Percentiles rank a stretch among this genome's conserved stretches.
Conservation (phyloP, 1,140 invertebrate species). For the Drosophila bocki region DNA sequence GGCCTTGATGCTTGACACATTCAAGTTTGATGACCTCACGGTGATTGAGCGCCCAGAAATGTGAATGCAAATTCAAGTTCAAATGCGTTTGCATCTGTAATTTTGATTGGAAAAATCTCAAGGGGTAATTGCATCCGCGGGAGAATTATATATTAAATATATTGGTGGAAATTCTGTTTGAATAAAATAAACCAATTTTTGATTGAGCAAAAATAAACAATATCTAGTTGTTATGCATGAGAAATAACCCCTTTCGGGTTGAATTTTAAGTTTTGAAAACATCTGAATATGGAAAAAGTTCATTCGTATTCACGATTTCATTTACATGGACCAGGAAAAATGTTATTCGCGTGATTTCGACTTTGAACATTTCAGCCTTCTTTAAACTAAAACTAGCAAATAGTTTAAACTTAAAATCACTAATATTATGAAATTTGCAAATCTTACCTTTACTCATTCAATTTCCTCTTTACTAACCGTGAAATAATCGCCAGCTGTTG, state of each 20-base stretch:
- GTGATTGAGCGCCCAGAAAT: conserved; percentile 27
- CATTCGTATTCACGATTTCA: no score
- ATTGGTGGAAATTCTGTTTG: no score
- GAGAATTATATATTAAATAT: background rate
- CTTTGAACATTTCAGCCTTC: no score
- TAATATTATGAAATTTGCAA: no score
- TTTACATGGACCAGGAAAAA: no score
- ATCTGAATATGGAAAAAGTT: no score
- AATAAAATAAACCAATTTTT: background rate
- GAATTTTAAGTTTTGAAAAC: background rate
- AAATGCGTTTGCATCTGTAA: conserved; percentile 10
- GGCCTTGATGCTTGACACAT: conserved; percentile 46
- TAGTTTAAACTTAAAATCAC: no score
- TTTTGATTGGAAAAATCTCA: background rate
- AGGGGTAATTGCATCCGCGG: background rate
- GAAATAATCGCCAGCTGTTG: background rate
- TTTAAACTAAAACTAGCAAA: no score
- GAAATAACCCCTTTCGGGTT: background rate
- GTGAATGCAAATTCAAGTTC: conserved; percentile 35
- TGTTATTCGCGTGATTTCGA: no score
- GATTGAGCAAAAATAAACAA: background rate
- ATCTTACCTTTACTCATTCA: background rate
- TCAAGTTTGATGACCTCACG: conserved; percentile 60
- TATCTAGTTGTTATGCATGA: background rate
- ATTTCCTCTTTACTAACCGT: background rate